These are phyloP conservation scores for Uropetala carovei DNA, from an alignment of 2,888 invertebrate genomes.

Conservation along the genomic window DNA sequence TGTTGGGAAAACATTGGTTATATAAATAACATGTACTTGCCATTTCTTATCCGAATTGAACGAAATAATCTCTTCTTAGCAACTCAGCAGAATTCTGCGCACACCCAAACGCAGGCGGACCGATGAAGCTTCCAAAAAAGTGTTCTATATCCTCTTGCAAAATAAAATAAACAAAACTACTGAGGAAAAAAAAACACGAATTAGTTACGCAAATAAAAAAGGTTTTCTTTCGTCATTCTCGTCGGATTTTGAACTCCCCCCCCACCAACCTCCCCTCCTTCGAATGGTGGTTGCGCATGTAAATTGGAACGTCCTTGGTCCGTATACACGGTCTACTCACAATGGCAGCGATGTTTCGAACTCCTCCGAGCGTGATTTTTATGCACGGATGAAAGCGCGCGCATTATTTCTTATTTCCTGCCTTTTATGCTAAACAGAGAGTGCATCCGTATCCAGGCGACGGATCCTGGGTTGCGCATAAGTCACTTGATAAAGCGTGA, in stretches of 20 bases:
- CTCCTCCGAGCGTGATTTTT: slow-evolving; percentile 3
- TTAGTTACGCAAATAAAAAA: neutral
- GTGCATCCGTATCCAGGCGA: neutral
- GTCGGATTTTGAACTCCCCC: neutral
- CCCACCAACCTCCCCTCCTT: too few relatives aligned
- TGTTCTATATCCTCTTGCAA: too few relatives aligned
- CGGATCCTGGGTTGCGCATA: neutral
- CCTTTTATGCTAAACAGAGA: neutral
- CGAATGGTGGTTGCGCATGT: neutral
- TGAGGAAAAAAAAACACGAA: neutral
- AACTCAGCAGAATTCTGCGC: too few relatives aligned
- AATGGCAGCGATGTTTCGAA: neutral
- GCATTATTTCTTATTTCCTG: slow-evolving; percentile 7
- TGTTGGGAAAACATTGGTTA: too few relatives aligned
- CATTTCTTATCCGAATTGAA: too few relatives aligned
- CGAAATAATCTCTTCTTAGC: too few relatives aligned
- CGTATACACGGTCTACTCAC: neutral
- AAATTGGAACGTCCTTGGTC: neutral
- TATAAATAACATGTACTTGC: too few relatives aligned
- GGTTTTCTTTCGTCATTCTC: neutral
- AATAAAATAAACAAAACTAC: neutral
- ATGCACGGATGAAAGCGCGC: slow-evolving; percentile 19
- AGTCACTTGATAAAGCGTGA: neutral
- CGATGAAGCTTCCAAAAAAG: too few relatives aligned
- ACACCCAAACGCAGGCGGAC: too few relatives aligned